Evolutionary conservation across 2,113 vertebrate species (phyloP).

Genomic region (Apodemus sylvaticus): DNA sequence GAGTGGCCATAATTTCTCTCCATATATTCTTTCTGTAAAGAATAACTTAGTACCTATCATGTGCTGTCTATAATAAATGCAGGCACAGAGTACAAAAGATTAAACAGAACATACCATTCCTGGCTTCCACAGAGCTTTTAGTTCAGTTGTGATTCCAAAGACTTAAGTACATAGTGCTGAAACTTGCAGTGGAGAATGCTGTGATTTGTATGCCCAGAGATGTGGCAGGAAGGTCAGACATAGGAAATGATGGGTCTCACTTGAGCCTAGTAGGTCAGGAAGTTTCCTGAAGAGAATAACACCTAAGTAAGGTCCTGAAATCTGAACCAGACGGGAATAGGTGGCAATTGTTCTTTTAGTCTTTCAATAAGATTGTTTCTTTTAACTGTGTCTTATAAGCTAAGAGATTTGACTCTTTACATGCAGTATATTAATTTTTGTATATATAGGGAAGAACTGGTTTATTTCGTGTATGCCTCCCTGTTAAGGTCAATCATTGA

Average conservation of each 20-base stretch:
- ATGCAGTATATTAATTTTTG: constrained; percentile 83
- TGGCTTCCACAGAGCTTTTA: background rate
- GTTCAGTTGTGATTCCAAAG: background rate
- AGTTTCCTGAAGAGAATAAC: background rate
- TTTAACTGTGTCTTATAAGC: constrained; percentile 66
- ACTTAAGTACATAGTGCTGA: background rate
- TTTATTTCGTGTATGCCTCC: background rate
- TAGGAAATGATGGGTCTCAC: background rate
- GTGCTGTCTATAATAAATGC: background rate
- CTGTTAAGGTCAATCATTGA: background rate
- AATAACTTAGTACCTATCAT: background rate
- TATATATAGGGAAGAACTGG: constrained; percentile 64
- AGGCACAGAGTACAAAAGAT: constrained; percentile 8
- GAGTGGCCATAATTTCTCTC: constrained; percentile 27
- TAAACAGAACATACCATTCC: background rate
- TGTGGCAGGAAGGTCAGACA: fast-evolving
- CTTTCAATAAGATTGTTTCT: constrained; percentile 71
- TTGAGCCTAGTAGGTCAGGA: background rate
- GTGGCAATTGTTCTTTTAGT: background rate
- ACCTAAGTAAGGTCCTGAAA: background rate
- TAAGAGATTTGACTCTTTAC: constrained; percentile 78
- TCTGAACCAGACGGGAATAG: background rate
- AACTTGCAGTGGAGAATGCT: background rate
- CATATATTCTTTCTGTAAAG: background rate
- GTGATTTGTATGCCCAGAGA: background rate